A percentile compares a stretch with the other conserved stretches of the same genome.
Evolutionary conservation across 2,888 invertebrate species (phyloP).

Genomic region (Cheilosia scutellata): DNA sequence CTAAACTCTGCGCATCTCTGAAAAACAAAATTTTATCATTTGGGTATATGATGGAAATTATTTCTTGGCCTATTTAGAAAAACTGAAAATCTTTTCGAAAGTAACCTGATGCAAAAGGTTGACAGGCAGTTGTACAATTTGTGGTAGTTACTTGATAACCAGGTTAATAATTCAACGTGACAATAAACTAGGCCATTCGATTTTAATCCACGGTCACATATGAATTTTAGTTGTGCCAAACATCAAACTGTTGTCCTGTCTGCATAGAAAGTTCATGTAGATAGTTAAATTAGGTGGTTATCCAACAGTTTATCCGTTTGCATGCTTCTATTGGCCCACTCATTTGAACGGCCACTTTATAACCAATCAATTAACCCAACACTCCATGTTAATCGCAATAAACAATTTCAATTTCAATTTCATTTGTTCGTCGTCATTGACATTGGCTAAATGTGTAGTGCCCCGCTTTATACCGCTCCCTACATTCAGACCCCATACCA

Average conservation of each 20-base stretch:
- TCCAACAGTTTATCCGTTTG: constrained; percentile 3
- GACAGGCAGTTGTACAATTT: no score
- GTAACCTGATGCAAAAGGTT: no score
- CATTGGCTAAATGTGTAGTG: constrained; percentile 25
- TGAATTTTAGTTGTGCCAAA: no score
- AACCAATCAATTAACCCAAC: constrained; percentile 40
- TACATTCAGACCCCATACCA: background rate
- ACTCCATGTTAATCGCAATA: constrained; percentile 45
- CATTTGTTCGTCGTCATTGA: constrained; percentile 52
- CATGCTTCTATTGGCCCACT: background rate
- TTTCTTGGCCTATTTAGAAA: no score
- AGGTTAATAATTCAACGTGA: no score
- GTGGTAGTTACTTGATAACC: no score
- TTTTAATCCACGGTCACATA: no score
- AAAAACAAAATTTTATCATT: no score
- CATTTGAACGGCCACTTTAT: background rate
- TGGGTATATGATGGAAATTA: no score
- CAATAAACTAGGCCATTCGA: background rate
- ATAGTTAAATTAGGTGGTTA: constrained; percentile 3
- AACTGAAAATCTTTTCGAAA: no score
- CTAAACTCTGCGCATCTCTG: no score
- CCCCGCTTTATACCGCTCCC: background rate
- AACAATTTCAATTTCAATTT: constrained; percentile 47
- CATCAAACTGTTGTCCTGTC: no score
- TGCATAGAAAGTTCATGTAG: background rate